Conservation (phyloP, 2,797 vertebrate genomes). For the Hippocampus kuda region DNA sequence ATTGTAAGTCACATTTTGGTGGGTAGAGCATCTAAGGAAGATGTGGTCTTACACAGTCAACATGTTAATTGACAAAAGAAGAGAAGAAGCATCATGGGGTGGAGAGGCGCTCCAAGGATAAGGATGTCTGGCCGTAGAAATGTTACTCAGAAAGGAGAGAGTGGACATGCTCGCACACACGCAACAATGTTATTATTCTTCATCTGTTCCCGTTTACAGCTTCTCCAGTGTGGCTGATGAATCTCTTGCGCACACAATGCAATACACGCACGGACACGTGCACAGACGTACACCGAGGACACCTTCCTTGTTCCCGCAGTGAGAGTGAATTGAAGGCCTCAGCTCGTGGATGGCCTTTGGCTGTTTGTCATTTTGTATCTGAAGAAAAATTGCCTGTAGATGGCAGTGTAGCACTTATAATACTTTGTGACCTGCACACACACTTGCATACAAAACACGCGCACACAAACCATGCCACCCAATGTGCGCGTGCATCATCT, state of each 20-base stretch:
- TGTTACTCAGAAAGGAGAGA: constrained; percentile 45
- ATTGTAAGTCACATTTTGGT: not conserved
- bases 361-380: constrained; percentile 12
- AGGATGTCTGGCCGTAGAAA: not conserved
- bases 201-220: constrained; percentile 43
- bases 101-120: not conserved
- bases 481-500: constrained; percentile 18
- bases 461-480: not conserved
- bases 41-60: not conserved
- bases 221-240: constrained; percentile 18
- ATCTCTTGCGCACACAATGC: constrained; percentile 3
- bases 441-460: not conserved
- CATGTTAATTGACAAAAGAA: not conserved
- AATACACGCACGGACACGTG: constrained; percentile 4
- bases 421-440: not conserved
- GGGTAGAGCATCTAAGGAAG: not conserved
- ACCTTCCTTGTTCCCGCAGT: constrained; percentile 29
- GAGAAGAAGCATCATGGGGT: not conserved
- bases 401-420: constrained; percentile 59
- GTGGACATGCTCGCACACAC: constrained; percentile 17
- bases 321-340: constrained; percentile 47
- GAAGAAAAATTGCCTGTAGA: constrained; percentile 39
- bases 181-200: constrained; percentile 33
- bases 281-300: constrained; percentile 10
- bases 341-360: constrained; percentile 31